Evolutionary conservation across 2,797 vertebrate genomes (phyloP).

Genomic region (Cephalopachus bancanus): DNA sequence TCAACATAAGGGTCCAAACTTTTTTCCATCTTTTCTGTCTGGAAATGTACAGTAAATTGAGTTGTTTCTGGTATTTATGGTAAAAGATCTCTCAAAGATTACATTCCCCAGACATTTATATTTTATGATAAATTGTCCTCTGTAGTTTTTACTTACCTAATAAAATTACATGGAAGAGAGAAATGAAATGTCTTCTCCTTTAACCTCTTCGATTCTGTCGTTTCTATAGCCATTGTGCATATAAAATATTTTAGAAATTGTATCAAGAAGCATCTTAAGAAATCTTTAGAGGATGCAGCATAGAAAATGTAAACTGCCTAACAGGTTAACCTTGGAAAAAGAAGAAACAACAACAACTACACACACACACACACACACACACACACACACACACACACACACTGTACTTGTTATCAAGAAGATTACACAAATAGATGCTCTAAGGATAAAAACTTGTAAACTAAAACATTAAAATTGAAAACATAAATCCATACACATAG

Average conservation of each 20-base stretch:
- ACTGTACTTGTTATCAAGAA: conserved; percentile 16
- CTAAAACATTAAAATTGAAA: conserved; percentile 70
- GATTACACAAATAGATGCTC: conserved; percentile 26
- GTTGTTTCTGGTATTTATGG: conserved; percentile 16
- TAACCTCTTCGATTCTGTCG: conserved; percentile 58
- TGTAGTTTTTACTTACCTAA: conserved; percentile 63
- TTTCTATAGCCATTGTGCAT: conserved; percentile 38
- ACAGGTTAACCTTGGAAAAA: conserved; percentile 66
- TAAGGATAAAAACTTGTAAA: conserved; percentile 46
- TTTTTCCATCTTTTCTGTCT: background rate
- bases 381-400: no score
- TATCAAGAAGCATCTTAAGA: conserved; percentile 61
- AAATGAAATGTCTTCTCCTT: conserved; percentile 47
- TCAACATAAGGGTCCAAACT: conserved; percentile 3
- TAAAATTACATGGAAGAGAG: conserved; percentile 47
- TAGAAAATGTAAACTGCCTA: conserved; percentile 66
- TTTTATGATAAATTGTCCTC: conserved; percentile 62
- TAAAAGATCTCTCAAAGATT: conserved; percentile 34
- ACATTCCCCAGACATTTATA: background rate
- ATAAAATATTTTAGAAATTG: conserved; percentile 26
- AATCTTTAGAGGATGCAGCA: conserved; percentile 23
- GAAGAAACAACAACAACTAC: background rate
- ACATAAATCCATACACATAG: background rate
- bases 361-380: no score
- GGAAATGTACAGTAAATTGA: conserved; percentile 39